Evolutionary conservation across 2,113 vertebrate genomes (phyloP).

Genomic region (Dicrurus megarhynchus): DNA sequence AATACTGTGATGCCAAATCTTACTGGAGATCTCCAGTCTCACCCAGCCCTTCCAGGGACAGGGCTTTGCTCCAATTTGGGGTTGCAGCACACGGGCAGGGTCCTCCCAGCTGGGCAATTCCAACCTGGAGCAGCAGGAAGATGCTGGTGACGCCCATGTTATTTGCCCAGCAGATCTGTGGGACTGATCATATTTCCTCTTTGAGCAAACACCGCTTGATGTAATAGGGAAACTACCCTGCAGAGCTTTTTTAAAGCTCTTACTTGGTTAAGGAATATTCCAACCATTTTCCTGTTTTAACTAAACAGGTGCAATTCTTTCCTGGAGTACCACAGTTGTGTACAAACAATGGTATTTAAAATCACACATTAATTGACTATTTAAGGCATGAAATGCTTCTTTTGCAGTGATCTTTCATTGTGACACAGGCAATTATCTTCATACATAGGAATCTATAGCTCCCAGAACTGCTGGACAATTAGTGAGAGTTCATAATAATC

Average conservation of each 20-base stretch:
- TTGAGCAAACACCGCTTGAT: not conserved
- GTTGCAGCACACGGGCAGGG: fast-evolving
- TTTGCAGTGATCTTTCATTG: not conserved
- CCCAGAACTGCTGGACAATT: conserved; percentile 7
- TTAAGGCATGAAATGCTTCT: not conserved
- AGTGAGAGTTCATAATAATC: not conserved
- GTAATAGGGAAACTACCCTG: fast-evolving
- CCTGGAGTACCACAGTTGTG: not conserved
- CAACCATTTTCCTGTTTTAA: not conserved
- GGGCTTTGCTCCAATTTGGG: not conserved
- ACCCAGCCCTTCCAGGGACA: not conserved
- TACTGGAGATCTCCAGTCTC: fast-evolving
- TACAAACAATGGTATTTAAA: not conserved
- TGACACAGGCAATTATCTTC: not conserved
- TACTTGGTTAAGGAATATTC: not conserved
- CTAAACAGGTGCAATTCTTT: not conserved
- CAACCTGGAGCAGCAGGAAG: not conserved
- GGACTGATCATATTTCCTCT: not conserved
- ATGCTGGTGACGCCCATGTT: not conserved
- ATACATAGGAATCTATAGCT: not conserved
- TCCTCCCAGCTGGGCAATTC: not conserved
- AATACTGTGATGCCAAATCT: not conserved
- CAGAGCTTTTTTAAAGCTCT: not conserved
- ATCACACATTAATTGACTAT: conserved; percentile 2
- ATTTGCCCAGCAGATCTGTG: no score